These are phyloP conservation scores for Oreochromis grahami DNA, from an alignment of 2,797 vertebrate genomes.

Conservation along the genomic window DNA sequence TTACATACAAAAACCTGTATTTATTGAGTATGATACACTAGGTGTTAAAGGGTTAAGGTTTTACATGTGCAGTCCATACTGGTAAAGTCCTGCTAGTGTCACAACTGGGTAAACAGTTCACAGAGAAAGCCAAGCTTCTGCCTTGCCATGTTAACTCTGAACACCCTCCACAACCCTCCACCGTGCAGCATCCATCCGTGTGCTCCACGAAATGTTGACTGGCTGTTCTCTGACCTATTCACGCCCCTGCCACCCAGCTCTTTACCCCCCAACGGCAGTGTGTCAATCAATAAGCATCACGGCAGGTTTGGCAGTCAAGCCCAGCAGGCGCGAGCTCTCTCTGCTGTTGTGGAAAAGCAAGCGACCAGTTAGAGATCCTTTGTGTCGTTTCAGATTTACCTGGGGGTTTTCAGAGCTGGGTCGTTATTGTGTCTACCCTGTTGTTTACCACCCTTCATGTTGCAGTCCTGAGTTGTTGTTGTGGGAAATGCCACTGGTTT, in stretches of 20 bases:
- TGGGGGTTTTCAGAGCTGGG: conserved; percentile 27
- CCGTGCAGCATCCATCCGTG: background rate
- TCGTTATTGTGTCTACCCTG: conserved; percentile 14
- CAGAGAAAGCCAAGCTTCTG: background rate
- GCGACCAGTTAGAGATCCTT: conserved; percentile 37
- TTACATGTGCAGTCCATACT: background rate
- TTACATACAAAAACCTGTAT: background rate
- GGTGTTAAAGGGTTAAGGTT: background rate
- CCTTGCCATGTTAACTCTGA: background rate
- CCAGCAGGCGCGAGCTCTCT: conserved; percentile 41
- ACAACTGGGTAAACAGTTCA: background rate
- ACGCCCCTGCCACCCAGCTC: conserved; percentile 30
- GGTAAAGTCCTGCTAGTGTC: background rate
- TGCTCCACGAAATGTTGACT: background rate
- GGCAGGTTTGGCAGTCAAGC: conserved; percentile 35
- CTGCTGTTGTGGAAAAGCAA: conserved; percentile 21
- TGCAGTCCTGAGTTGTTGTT: conserved; percentile 35
- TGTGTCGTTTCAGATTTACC: conserved; percentile 43
- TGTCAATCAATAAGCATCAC: conserved; percentile 50
- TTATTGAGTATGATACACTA: background rate
- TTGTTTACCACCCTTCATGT: conserved; percentile 49
- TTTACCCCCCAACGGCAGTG: conserved; percentile 30
- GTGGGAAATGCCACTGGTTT: conserved; percentile 52
- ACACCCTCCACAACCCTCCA: background rate
- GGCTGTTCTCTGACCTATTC: conserved; percentile 50